phyloP scores from a whole-genome alignment of 2,797 vertebrate species.

The Ctenochaetus hawaiiensis region DNA sequence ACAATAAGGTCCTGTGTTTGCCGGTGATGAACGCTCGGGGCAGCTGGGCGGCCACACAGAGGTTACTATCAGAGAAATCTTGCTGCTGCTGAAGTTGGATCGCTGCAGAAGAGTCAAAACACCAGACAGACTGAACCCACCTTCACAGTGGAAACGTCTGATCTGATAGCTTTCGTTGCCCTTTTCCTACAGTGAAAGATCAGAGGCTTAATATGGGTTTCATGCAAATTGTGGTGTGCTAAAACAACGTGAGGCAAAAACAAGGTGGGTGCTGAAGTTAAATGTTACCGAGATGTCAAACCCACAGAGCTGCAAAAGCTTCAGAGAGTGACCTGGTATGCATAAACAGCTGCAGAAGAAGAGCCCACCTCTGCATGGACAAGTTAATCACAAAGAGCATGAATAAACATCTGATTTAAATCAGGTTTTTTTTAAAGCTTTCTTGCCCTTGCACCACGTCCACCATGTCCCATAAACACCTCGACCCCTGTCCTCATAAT shows the following conservation, averaged over 20 bases:
- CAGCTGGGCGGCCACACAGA: slow-evolving; percentile 17
- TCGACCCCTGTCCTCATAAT: slow-evolving; percentile 18
- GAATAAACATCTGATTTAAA: slow-evolving; percentile 9
- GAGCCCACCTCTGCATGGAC: slow-evolving; percentile 22
- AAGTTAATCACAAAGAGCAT: slow-evolving; percentile 18
- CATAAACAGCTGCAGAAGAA: slow-evolving; percentile 21
- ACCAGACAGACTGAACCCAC: slow-evolving; percentile 12
- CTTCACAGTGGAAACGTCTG: neutral
- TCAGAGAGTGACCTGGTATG: neutral
- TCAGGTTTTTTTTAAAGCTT: neutral
- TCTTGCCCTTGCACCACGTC: slow-evolving; percentile 52
- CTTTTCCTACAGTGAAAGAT: slow-evolving; percentile 16
- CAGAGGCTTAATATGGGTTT: neutral
- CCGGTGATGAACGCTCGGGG: slow-evolving; percentile 13
- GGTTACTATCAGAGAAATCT: slow-evolving; percentile 38
- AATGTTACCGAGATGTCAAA: slow-evolving; percentile 60
- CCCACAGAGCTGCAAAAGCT: slow-evolving; percentile 25
- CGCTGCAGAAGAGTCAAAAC: slow-evolving; percentile 12
- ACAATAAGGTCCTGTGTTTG: slow-evolving; percentile 49
- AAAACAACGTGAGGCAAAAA: slow-evolving; percentile 19
- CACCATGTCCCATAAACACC: slow-evolving; percentile 14
- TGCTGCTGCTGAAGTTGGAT: slow-evolving; percentile 25
- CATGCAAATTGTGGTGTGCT: slow-evolving; percentile 44
- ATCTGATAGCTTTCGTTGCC: slow-evolving; percentile 5
- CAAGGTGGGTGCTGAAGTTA: slow-evolving; percentile 38